Evolutionary conservation across 2,113 vertebrate genomes (phyloP), one percentile per base, ranked within the genome.

Genomic region (Coregonus clupeaformis): DNA sequence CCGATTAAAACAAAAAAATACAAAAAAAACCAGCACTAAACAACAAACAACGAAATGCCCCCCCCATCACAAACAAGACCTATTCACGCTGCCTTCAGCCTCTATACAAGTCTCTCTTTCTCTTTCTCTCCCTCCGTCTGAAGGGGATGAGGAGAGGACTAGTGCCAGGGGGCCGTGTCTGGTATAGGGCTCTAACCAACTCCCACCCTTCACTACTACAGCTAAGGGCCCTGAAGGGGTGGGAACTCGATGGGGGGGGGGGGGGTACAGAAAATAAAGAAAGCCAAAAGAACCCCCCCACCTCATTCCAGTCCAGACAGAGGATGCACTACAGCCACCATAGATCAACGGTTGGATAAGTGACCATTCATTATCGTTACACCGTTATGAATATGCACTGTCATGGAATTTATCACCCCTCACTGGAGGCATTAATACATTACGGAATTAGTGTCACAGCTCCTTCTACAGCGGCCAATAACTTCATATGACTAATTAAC

Each of bases 101-200:
- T 27, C 77, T 68, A 77, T 73, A 82, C 76, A 77, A 78, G 80
- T 71, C 76, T 71, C 76, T 14, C 72, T 68, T 76, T 73, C 71
- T 9, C 36, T 42, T 11, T 42, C 75, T 78, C 73, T 93, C 93
- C 91, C 94, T 4, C 14, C 91, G 93, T 93, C 93, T 94, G 93
- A 94, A 94, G 94, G 93, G 93, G 91, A 4, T 3, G 52, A 91
- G 62, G 90, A 91, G 92, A 93, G 91, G 76, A 90, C 92, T 92
- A 93, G 82, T 42, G 66, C 27, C 69, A 22, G 59, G 52, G 52
- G 72, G 69, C 70, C 60, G 29, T 6, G 20, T 29, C 9, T 16
- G 30, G 13, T 52, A 52, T 24, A n/a, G n/a, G 62, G 62, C 24
- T 64, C 13, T 29, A 7, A 42, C 24, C 24, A 24, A n/a, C 6